These are phyloP conservation scores for Tragelaphus buxtoni DNA, from an alignment of 2,113 vertebrate species.

Conservation along the genomic window DNA sequence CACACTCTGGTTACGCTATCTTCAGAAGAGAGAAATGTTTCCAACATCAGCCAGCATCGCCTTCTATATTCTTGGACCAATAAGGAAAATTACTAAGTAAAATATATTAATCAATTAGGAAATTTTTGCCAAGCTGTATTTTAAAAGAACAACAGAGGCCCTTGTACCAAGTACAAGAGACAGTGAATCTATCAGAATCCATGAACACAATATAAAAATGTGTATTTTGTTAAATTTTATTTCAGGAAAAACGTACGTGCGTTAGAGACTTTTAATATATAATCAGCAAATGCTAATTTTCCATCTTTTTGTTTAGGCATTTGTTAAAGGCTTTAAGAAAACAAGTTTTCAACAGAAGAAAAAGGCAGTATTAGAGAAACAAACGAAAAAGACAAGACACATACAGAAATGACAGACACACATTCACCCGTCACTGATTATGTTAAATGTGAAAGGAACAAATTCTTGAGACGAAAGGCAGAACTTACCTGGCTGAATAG, in stretches of 20 bases:
- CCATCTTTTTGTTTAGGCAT: neutral
- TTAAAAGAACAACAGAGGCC: neutral
- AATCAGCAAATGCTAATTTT: neutral
- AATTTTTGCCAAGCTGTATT: neutral
- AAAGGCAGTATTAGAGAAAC: neutral
- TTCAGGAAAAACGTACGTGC: neutral
- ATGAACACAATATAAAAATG: neutral
- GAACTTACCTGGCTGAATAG: neutral
- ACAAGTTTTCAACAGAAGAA: neutral
- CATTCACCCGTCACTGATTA: neutral
- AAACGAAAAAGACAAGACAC: neutral
- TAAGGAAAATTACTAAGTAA: neutral
- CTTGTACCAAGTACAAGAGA: neutral
- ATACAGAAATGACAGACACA: neutral
- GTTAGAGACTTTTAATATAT: neutral
- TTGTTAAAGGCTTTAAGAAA: neutral
- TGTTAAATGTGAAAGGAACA: neutral
- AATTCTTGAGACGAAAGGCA: neutral
- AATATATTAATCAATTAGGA: neutral
- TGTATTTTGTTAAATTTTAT: neutral
- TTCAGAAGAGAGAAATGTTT: neutral
- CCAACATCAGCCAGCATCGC: neutral
- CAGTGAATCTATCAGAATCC: neutral
- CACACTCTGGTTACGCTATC: no score
- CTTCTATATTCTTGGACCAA: neutral